phyloP scores from a whole-genome alignment of 2,797 vertebrate genomes.

The Schizothorax lantsangensis region DNA sequence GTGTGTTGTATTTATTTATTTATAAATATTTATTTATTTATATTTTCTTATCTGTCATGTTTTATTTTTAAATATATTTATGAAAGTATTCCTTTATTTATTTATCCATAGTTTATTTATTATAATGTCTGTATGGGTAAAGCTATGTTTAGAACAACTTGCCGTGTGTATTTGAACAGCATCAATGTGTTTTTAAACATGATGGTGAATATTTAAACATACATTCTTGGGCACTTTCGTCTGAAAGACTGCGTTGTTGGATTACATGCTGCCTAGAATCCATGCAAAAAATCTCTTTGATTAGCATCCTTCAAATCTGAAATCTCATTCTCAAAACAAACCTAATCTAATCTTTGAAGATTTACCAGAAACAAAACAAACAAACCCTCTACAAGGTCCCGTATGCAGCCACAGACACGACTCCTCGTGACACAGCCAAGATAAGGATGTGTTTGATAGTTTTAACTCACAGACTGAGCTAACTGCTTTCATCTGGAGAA shows the following conservation, averaged over 20 bases:
- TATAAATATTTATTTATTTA: no score
- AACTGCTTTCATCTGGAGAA: constrained; percentile 32
- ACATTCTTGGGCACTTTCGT: not conserved
- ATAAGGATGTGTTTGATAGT: not conserved
- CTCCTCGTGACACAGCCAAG: constrained; percentile 13
- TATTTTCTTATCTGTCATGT: not conserved
- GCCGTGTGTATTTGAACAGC: not conserved
- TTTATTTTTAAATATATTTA: not conserved
- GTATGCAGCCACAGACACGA: no score
- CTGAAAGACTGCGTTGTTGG: not conserved
- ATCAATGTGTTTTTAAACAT: not conserved
- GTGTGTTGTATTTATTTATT: not conserved
- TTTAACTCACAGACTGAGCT: constrained; percentile 13
- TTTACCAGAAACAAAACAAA: not conserved
- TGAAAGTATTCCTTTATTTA: no score
- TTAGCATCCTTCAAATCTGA: not conserved
- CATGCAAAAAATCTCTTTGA: not conserved
- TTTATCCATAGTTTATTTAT: no score
- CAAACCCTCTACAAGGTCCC: not conserved
- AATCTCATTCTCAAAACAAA: constrained; percentile 4
- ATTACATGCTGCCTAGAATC: not conserved
- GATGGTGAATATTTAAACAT: not conserved
- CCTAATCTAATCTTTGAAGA: not conserved
- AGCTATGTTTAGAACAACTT: not conserved
- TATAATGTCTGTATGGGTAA: no score